phyloP scores from a whole-genome alignment of 64 coral and sea anemone genomes.

The Cladopsammia gracilis region DNA sequence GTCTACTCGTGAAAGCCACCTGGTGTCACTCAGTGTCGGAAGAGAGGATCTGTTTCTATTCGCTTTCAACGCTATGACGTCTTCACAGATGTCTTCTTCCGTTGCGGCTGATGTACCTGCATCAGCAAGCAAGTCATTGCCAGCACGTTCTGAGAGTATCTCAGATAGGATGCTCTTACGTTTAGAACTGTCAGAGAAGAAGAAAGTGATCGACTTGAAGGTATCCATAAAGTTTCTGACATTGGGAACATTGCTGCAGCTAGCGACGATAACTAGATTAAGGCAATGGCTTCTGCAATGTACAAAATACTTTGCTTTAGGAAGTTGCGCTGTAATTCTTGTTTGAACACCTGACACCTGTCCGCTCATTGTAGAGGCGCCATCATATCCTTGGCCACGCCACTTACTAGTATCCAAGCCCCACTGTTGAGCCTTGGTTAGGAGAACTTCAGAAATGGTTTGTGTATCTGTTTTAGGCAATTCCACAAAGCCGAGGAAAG shows the following conservation, averaged over 20 bases:
- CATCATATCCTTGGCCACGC: slow-evolving; percentile 48
- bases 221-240: slow-evolving; percentile 39
- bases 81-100: slow-evolving; percentile 44
- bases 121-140: slow-evolving; percentile 20
- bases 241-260: slow-evolving; percentile 35
- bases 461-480: slow-evolving; percentile 38
- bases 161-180: slow-evolving; percentile 17
- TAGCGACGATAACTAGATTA: slow-evolving; percentile 28
- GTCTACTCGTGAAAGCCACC: slow-evolving; percentile 70
- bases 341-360: slow-evolving; percentile 49
- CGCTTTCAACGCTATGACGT: slow-evolving; percentile 38
- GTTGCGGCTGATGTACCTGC: slow-evolving; percentile 3
- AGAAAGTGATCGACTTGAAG: slow-evolving; percentile 32
- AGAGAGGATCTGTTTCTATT: slow-evolving; percentile 32
- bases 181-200: slow-evolving; percentile 33
- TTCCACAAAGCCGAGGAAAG: slow-evolving; percentile 54
- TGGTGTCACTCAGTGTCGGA: slow-evolving; percentile 59
- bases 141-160: slow-evolving; percentile 11
- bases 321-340: slow-evolving; percentile 33
- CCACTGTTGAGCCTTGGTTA: slow-evolving; percentile 39
- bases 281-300: slow-evolving; percentile 51
- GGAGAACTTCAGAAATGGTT: slow-evolving; percentile 39
- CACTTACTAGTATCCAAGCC: slow-evolving; percentile 35
- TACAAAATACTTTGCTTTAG: slow-evolving; percentile 38
- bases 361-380: slow-evolving; percentile 62